phyloP scores from a whole-genome alignment of 1,140 invertebrate genomes.

The Vanessa tameamea region DNA sequence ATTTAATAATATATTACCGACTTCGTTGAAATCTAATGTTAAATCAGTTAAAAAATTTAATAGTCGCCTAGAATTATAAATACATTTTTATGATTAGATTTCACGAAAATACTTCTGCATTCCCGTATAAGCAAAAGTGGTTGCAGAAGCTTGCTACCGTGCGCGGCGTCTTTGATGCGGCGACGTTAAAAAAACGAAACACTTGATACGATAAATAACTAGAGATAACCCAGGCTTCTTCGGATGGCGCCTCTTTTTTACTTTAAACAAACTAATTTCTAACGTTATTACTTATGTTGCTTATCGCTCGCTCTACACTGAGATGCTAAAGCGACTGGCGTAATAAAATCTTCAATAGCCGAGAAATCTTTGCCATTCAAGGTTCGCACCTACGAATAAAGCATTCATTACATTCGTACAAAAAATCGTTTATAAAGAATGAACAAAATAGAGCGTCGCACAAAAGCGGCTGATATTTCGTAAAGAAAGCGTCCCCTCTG shows the following conservation, averaged over 20 bases:
- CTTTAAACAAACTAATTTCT: constrained; percentile 59
- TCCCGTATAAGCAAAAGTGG: constrained; percentile 52
- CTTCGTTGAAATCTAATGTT: constrained; percentile 52
- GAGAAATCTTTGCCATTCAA: constrained; percentile 53
- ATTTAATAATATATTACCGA: constrained; percentile 55
- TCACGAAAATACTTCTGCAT: constrained; percentile 50
- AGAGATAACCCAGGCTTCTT: constrained; percentile 61
- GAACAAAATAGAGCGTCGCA: constrained; percentile 67
- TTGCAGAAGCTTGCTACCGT: constrained; percentile 59
- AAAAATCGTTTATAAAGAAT: constrained; percentile 62
- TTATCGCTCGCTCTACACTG: constrained; percentile 18
- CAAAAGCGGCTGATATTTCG: constrained; percentile 73
- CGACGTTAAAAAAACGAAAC: constrained; percentile 60
- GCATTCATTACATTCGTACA: constrained; percentile 74
- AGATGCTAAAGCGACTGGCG: constrained; percentile 3
- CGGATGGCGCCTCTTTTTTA: constrained; percentile 63
- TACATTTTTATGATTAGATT: constrained; percentile 49
- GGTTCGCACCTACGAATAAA: constrained; percentile 75
- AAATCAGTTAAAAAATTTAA: constrained; percentile 53
- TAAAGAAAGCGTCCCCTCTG: constrained; percentile 68
- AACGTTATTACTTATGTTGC: constrained; percentile 20
- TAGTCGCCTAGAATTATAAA: constrained; percentile 43
- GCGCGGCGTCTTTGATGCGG: constrained; percentile 68
- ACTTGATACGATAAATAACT: constrained; percentile 78
- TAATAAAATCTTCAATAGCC: constrained; percentile 41